Percentiles rank a stretch among this genome's conserved stretches.
phyloP scores from a whole-genome alignment of 2,888 invertebrate species.

The Hydroisotoma schaefferi region DNA sequence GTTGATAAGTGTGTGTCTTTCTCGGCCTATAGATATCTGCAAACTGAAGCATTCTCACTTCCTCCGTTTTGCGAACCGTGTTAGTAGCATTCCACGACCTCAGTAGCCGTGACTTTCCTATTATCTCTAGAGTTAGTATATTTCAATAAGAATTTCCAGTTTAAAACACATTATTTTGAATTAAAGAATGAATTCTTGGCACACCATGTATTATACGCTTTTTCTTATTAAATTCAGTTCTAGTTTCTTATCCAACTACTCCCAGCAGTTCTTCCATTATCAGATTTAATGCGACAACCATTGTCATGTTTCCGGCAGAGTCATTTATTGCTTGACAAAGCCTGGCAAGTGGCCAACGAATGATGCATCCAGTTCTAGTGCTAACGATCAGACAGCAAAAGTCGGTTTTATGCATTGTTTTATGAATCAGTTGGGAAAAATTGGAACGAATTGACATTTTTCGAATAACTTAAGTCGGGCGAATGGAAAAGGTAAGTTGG shows the following conservation, averaged over 20 bases:
- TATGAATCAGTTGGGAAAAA: not conserved
- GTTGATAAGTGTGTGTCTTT: too few species aligned
- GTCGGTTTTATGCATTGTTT: too few species aligned
- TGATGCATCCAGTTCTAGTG: not conserved
- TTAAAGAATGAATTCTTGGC: slow-evolving; percentile 13
- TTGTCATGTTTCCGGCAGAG: slow-evolving; percentile 1
- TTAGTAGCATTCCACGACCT: not conserved
- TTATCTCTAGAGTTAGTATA: slow-evolving; percentile 14
- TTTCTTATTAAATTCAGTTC: not conserved
- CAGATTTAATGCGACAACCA: not conserved
- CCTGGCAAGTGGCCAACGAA: not conserved
- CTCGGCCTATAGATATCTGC: too few species aligned
- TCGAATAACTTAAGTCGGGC: too few species aligned
- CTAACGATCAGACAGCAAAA: not conserved
- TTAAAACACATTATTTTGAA: slow-evolving; percentile 5
- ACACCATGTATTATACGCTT: not conserved
- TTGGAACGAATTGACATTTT: not conserved
- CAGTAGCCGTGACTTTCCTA: slow-evolving; percentile 11
- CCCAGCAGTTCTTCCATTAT: not conserved
- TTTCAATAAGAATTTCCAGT: slow-evolving; percentile 6
- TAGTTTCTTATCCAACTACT: too few species aligned
- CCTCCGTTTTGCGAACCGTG: not conserved
- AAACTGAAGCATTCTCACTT: too few species aligned
- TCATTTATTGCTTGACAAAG: slow-evolving; percentile 2
- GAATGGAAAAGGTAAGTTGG: too few species aligned